A percentile compares a stretch with the other conserved stretches of the same genome.
Evolutionary conservation across 2,888 invertebrate genomes (phyloP).

Genomic region (Drosophila colorata): DNA sequence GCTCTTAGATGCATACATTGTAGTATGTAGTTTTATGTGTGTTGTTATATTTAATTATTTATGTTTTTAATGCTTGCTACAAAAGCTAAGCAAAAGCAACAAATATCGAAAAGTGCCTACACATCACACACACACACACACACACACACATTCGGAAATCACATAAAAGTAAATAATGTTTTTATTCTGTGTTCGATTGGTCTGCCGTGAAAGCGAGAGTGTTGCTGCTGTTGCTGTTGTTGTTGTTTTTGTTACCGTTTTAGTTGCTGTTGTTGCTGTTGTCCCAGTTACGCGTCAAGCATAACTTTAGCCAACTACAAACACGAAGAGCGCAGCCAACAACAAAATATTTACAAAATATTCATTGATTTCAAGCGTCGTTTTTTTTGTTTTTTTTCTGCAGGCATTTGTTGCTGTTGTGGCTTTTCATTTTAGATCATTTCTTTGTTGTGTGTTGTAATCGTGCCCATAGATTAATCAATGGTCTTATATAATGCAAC

Average conservation of each 20-base stretch:
- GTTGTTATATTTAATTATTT: neutral
- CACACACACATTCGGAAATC: slow-evolving; percentile 4
- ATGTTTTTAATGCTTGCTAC: neutral
- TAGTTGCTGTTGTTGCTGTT: slow-evolving; percentile 35
- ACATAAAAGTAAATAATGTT: slow-evolving; percentile 11
- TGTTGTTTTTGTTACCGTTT: slow-evolving; percentile 6
- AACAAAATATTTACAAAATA: slow-evolving; percentile 53
- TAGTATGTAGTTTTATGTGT: neutral
- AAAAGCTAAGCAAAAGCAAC: slow-evolving; percentile 1
- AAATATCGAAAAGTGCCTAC: slow-evolving; percentile 1
- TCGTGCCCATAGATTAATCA: slow-evolving; percentile 51
- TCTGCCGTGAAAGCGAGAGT: slow-evolving; percentile 76
- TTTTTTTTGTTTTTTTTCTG: slow-evolving; percentile 10
- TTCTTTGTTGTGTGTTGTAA: slow-evolving; percentile 52
- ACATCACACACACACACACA: neutral
- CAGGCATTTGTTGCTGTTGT: slow-evolving; percentile 17
- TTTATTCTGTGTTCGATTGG: slow-evolving; percentile 68
- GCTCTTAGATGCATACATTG: neutral
- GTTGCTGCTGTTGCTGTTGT: slow-evolving; percentile 36
- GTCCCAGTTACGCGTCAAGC: slow-evolving; percentile 80
- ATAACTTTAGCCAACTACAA: slow-evolving; percentile 69
- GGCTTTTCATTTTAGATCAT: slow-evolving; percentile 56
- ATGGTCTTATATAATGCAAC: slow-evolving; percentile 36
- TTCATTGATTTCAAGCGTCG: slow-evolving; percentile 70
- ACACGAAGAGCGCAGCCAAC: slow-evolving; percentile 28